phyloP scores from a whole-genome alignment of 1,140 invertebrate genomes.

The Bombus confusus region DNA sequence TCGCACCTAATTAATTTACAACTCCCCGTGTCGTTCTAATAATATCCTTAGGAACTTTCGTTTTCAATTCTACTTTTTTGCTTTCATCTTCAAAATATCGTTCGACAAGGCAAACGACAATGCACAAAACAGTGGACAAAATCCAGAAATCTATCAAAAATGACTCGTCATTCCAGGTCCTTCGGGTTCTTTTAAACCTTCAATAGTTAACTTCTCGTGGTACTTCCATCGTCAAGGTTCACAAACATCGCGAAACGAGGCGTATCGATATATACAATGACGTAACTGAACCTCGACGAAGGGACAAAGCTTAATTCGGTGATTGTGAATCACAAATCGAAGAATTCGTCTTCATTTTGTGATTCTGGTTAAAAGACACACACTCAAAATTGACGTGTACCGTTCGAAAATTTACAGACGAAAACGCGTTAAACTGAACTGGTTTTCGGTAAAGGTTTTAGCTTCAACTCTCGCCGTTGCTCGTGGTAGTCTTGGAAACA shows the following conservation, averaged over 20 bases:
- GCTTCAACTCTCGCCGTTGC: slow-evolving; percentile 75
- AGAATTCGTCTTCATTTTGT: background rate
- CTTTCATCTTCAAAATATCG: background rate
- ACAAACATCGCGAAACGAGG: background rate
- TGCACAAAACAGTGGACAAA: background rate
- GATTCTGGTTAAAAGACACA: slow-evolving; percentile 16
- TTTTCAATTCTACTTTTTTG: slow-evolving; percentile 10
- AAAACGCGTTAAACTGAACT: slow-evolving; percentile 72
- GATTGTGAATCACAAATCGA: background rate
- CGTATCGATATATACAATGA: background rate
- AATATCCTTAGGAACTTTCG: slow-evolving; percentile 53
- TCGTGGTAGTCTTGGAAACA: slow-evolving; percentile 93
- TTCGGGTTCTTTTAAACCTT: background rate
- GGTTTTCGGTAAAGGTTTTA: slow-evolving; percentile 80
- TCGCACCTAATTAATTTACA: background rate
- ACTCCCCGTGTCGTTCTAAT: background rate
- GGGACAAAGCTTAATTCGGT: background rate
- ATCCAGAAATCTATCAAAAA: background rate
- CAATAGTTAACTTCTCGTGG: background rate
- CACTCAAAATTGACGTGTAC: background rate
- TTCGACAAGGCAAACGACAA: slow-evolving; percentile 15
- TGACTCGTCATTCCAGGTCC: background rate
- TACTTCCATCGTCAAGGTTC: background rate
- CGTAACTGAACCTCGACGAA: background rate
- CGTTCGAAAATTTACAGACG: slow-evolving; percentile 38